Percentiles rank a stretch among this genome's conserved stretches.
phyloP scores from a whole-genome alignment of 1,140 invertebrate genomes.

The Uloborus diversus region DNA sequence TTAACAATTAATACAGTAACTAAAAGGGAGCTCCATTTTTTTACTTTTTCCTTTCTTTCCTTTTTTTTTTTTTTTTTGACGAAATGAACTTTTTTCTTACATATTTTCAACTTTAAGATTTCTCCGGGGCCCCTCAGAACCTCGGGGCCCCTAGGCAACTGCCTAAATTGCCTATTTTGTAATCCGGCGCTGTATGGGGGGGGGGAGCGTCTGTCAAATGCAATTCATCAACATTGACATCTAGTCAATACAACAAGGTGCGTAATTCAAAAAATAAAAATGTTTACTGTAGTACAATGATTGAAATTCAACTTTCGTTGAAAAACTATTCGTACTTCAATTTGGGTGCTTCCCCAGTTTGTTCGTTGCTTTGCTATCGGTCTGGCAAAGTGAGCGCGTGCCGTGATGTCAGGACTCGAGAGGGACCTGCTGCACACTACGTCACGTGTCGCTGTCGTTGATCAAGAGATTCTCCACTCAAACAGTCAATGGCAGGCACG shows the following conservation, averaged over 20 bases:
- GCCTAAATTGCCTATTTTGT: too few relatives aligned
- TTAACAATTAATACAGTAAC: too few relatives aligned
- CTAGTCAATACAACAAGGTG: not conserved
- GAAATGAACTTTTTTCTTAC: too few relatives aligned
- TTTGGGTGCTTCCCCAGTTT: not conserved
- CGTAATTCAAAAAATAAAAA: not conserved
- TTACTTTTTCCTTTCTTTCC: too few relatives aligned
- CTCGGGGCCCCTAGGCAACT: too few relatives aligned
- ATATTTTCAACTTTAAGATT: too few relatives aligned
- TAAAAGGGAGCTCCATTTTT: too few relatives aligned
- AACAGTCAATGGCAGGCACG: not conserved
- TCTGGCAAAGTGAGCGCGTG: not conserved
- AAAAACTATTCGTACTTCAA: not conserved
- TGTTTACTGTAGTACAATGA: not conserved
- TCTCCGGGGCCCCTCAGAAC: too few relatives aligned
- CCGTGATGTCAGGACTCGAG: not conserved
- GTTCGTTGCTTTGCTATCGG: not conserved
- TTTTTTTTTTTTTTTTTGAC: too few relatives aligned
- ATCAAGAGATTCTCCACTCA: not conserved
- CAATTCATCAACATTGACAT: too few relatives aligned
- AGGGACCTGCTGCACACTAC: not conserved
- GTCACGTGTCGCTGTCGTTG: not conserved
- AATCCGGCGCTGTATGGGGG: too few relatives aligned
- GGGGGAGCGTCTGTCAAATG: too few relatives aligned
- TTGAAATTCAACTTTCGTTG: not conserved